These are phyloP conservation scores for Empis livida DNA, from an alignment of 2,888 invertebrate species.

Conservation along the genomic window DNA sequence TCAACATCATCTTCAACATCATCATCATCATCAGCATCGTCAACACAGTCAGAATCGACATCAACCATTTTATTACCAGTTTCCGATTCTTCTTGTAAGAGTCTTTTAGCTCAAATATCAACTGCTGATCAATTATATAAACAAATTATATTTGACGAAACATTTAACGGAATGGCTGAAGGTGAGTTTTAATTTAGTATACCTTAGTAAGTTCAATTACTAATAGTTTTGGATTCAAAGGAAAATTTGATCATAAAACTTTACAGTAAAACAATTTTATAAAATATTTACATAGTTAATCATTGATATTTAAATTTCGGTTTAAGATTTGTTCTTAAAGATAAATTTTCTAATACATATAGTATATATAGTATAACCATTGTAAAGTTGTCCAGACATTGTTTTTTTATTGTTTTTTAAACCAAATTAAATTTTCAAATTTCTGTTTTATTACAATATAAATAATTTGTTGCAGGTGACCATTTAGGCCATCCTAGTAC, in stretches of 20 bases:
- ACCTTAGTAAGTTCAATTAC: too few relatives aligned
- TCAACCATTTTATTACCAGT: slow-evolving; percentile 8
- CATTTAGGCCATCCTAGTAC: slow-evolving; percentile 25
- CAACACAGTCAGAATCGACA: slow-evolving; percentile 24
- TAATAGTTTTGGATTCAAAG: too few relatives aligned
- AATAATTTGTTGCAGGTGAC: slow-evolving; percentile 23
- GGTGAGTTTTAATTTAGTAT: slow-evolving; percentile 17
- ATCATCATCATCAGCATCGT: slow-evolving; percentile 14
- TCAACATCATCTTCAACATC: slow-evolving; percentile 27
- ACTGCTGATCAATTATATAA: slow-evolving; percentile 23
- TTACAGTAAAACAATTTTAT: too few relatives aligned
- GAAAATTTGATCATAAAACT: too few relatives aligned
- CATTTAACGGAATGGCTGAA: slow-evolving; percentile 36
- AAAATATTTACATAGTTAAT: too few relatives aligned
- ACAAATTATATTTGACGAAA: slow-evolving; percentile 29
- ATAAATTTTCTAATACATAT: too few relatives aligned
- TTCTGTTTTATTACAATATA: too few relatives aligned
- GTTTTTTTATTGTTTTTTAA: too few relatives aligned
- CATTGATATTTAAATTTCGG: too few relatives aligned
- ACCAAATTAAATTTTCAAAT: background rate
- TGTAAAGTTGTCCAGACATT: too few relatives aligned
- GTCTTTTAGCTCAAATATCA: slow-evolving; percentile 27
- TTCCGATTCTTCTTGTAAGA: slow-evolving; percentile 28
- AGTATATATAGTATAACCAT: too few relatives aligned
- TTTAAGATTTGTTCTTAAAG: too few relatives aligned